Conservation (phyloP, 2,113 vertebrate genomes). For the Callaeas wilsoni region DNA sequence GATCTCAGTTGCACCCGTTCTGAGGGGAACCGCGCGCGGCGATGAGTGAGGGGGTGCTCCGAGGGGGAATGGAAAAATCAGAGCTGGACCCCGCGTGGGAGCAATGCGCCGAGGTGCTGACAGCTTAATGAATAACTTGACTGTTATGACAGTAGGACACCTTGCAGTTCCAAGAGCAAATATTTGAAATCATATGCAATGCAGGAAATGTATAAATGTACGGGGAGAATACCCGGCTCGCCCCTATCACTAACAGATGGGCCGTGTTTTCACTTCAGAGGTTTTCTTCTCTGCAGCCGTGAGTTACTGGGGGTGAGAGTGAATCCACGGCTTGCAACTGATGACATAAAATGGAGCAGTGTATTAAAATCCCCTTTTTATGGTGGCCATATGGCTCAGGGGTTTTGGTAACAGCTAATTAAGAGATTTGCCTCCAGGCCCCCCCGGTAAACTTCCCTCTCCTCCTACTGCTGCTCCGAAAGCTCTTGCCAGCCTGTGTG, state of each 20-base stretch:
- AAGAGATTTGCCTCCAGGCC: not conserved
- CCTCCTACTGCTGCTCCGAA: not conserved
- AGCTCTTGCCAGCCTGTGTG: not conserved
- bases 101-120: conserved; percentile 74
- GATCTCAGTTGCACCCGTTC: conserved; percentile 72
- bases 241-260: conserved; percentile 75
- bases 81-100: conserved; percentile 69
- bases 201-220: conserved; percentile 74
- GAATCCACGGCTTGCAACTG: conserved; percentile 43
- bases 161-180: conserved; percentile 79
- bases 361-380: conserved; percentile 51
- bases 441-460: not conserved
- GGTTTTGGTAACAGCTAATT: conserved; percentile 54
- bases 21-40: conserved; percentile 68
- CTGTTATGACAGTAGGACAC: conserved; percentile 83
- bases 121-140: conserved; percentile 83
- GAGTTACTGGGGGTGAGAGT: conserved; percentile 43
- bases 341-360: conserved; percentile 51
- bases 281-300: conserved; percentile 57
- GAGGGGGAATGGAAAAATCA: conserved; percentile 72
- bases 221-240: conserved; percentile 58
- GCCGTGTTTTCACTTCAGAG: conserved; percentile 63
- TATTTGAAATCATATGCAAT: conserved; percentile 78
- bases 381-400: conserved; percentile 38
- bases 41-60: conserved; percentile 75